Evolutionary conservation across 1,140 invertebrate genomes (phyloP), one percentile per base, ranked within the genome.

Genomic region (Drosophila arawakana): DNA sequence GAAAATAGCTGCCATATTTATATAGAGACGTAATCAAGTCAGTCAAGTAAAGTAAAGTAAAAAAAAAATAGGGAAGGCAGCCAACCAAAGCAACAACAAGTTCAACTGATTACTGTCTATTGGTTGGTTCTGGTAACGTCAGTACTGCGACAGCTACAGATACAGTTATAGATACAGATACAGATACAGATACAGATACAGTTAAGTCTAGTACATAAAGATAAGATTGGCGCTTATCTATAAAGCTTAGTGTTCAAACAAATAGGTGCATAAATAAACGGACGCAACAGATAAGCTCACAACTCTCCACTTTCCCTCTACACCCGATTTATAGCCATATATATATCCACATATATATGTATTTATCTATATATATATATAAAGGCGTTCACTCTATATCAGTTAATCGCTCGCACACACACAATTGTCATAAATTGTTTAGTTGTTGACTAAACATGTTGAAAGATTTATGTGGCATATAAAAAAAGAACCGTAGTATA

Each of bases 361-460:
- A 35, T 35, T 15, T 57, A 15, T 57, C 8, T 39, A 41, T 39
- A 50, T 50, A 54, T 62, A 54, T n/a, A 43, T 54, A 75, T 57
- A 71, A 34, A 30, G 77, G 72, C 72, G 54, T 50, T 62, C 13
- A 35, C 18, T 43, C 47, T 83, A 81, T 84, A 84, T 81, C 81
- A 81, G 81, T 83, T 88, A 83, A 89, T 89, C 81, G 78, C 41
- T 30, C 66, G 34, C 46, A 65, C 34, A 67, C 72, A 76, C 52
- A 72, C 74, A 85, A 73, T 83, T 79, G 70, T 80, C 83, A 88
- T 86, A 86, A 86, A 86, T 86, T 86, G 84, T 88, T 88, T 83
- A 88, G 83, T 86, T 86, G 83, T 86, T 83, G 83, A 61, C 83
- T 86, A 88, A 83, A 89, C 84, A 88, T 88, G 84, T 88, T 88